Evolutionary conservation across 2,888 invertebrate genomes (phyloP).

Genomic region (Cerastis rubricosa): DNA sequence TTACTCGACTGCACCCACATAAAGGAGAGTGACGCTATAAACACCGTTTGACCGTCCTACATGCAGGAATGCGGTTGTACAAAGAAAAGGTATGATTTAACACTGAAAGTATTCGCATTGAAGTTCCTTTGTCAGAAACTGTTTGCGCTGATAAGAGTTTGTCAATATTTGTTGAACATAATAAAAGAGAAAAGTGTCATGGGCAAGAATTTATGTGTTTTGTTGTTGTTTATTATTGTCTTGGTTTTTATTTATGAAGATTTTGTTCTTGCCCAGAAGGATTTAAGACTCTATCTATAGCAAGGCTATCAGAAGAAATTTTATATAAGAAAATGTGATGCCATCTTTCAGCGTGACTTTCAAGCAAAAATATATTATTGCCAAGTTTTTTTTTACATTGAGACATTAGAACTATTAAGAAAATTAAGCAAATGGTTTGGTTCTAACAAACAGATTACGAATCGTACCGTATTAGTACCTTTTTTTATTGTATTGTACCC

Average conservation of each 20-base stretch:
- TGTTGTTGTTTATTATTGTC: conserved; percentile 18
- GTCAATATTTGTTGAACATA: conserved; percentile 52
- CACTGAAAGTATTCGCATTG: conserved; percentile 52
- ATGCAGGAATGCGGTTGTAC: conserved; percentile 62
- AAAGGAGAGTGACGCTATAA: conserved; percentile 5
- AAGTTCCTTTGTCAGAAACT: conserved; percentile 57
- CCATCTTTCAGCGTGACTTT: no score
- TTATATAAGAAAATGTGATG: no score
- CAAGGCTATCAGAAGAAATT: no score
- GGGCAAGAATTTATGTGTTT: neutral
- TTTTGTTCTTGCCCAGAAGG: neutral
- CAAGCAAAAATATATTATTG: no score
- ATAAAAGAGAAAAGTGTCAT: conserved; percentile 15
- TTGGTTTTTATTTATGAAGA: neutral
- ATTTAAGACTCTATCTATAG: no score
- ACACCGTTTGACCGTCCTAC: conserved; percentile 22
- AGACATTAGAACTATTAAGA: no score
- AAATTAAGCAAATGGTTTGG: no score
- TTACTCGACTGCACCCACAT: conserved; percentile 3
- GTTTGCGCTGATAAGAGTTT: conserved; percentile 53
- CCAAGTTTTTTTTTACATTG: no score
- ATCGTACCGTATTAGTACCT: no score
- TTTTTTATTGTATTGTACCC: no score
- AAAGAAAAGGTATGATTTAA: conserved; percentile 63
- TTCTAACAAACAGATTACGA: no score